phyloP scores from a whole-genome alignment of 2,888 invertebrate genomes.

The Phrixothrix hirtus region DNA sequence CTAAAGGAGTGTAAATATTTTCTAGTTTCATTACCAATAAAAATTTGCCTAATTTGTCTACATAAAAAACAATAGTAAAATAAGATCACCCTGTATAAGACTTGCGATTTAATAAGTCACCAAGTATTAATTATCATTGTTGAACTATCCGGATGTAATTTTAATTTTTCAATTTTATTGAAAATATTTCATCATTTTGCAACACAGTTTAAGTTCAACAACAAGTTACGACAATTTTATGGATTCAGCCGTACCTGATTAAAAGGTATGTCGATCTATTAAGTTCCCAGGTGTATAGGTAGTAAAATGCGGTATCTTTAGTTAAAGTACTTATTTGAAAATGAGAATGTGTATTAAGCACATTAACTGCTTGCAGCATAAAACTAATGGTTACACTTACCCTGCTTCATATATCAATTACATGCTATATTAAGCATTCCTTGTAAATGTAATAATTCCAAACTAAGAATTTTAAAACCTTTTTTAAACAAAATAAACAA shows the following conservation, averaged over 20 bases:
- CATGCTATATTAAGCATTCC: slow-evolving; percentile 42
- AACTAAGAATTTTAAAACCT: slow-evolving; percentile 34
- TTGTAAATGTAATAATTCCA: slow-evolving; percentile 31
- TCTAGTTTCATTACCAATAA: no score
- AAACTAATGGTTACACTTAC: slow-evolving; percentile 42
- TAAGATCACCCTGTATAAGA: no score
- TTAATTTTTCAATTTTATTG: not conserved
- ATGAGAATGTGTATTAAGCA: slow-evolving; percentile 41
- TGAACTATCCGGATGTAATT: no score
- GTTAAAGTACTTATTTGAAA: slow-evolving; percentile 40
- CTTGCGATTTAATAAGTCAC: no score
- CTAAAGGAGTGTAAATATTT: no score
- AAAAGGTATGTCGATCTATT: slow-evolving; percentile 33
- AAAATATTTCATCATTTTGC: slow-evolving; percentile 30
- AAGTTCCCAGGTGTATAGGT: slow-evolving; percentile 34
- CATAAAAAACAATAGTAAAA: no score
- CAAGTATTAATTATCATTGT: no score
- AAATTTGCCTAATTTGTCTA: no score
- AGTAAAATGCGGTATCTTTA: slow-evolving; percentile 38
- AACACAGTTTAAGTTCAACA: slow-evolving; percentile 33
- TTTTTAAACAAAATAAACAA: no score
- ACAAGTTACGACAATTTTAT: slow-evolving; percentile 24
- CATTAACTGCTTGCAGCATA: slow-evolving; percentile 38
- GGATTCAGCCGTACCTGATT: slow-evolving; percentile 24
- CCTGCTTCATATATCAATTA: slow-evolving; percentile 43